A percentile compares a stretch with the other conserved stretches of the same genome.
Conservation (phyloP, 1,140 invertebrate species). For the Leptestheria dahalacensis region DNA sequence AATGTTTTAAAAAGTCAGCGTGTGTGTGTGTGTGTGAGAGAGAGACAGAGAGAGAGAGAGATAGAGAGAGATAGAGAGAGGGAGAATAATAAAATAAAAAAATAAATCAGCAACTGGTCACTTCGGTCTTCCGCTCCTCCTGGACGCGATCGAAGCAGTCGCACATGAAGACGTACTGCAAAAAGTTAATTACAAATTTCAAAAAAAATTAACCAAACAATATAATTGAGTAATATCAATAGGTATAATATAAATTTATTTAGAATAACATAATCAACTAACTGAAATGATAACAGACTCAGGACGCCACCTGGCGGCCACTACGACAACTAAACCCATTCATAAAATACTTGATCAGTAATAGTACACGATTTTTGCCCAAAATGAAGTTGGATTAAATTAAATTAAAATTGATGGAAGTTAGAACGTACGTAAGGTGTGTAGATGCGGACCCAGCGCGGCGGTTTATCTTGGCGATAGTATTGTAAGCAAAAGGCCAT, state of each 20-base stretch:
- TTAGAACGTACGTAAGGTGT: constrained; percentile 69
- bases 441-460: constrained; percentile 74
- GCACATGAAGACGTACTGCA: constrained; percentile 78
- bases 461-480: constrained; percentile 58
- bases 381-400: constrained; percentile 5
- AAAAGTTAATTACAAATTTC: constrained; percentile 25
- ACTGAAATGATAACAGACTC: neutral
- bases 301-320: constrained; percentile 6
- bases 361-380: constrained; percentile 6
- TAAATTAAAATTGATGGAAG: neutral
- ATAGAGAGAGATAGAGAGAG: too few species aligned
- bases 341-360: too few species aligned
- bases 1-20: too few species aligned
- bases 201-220: neutral
- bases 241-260: constrained; percentile 10
- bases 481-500: constrained; percentile 82
- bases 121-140: constrained; percentile 44
- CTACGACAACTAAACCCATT: neutral
- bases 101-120: neutral
- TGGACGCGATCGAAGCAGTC: constrained; percentile 89
- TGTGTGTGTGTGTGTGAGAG: too few species aligned
- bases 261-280: constrained; percentile 12
- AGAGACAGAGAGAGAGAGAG: too few species aligned
- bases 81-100: too few species aligned
- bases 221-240: neutral